Percentiles rank a stretch among this genome's conserved stretches.
These are phyloP conservation scores for Psilopogon haemacephalus DNA, from an alignment of 2,113 vertebrate genomes.

Conservation along the genomic window DNA sequence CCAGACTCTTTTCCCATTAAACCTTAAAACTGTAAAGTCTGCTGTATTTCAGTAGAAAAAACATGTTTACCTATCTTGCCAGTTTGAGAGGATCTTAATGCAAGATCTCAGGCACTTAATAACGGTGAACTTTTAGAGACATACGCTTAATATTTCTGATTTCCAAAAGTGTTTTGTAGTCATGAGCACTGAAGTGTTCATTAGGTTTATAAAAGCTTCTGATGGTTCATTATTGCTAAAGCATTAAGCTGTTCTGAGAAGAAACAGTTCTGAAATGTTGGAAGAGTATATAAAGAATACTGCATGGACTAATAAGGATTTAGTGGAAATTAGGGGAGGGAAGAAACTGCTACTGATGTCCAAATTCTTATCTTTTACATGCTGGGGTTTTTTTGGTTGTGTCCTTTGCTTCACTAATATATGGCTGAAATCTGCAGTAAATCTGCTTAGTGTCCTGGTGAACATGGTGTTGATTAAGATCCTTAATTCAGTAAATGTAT, in stretches of 20 bases:
- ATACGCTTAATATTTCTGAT: slow-evolving; percentile 1
- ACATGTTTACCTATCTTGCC: background rate
- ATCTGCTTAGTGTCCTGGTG: background rate
- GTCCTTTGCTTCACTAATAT: background rate
- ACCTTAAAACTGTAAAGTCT: background rate
- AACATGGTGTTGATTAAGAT: background rate
- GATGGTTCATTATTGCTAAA: slow-evolving; percentile 34
- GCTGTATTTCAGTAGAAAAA: background rate
- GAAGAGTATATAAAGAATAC: slow-evolving; percentile 6
- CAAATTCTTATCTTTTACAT: background rate
- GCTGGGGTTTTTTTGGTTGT: background rate
- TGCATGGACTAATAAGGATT: background rate
- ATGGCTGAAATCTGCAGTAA: background rate
- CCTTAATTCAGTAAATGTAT: too few relatives aligned
- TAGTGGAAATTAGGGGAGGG: slow-evolving; percentile 21
- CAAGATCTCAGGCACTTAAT: background rate
- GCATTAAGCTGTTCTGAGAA: slow-evolving; percentile 50
- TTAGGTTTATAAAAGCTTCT: slow-evolving; percentile 50
- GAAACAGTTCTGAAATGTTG: background rate
- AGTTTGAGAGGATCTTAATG: background rate
- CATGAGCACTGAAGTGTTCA: slow-evolving; percentile 20
- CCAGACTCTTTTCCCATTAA: background rate
- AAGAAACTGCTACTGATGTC: background rate
- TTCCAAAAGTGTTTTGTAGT: background rate
- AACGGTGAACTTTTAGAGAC: background rate